Evolutionary conservation across 2,113 vertebrate species (phyloP).

Genomic region (Paratilapia polleni): DNA sequence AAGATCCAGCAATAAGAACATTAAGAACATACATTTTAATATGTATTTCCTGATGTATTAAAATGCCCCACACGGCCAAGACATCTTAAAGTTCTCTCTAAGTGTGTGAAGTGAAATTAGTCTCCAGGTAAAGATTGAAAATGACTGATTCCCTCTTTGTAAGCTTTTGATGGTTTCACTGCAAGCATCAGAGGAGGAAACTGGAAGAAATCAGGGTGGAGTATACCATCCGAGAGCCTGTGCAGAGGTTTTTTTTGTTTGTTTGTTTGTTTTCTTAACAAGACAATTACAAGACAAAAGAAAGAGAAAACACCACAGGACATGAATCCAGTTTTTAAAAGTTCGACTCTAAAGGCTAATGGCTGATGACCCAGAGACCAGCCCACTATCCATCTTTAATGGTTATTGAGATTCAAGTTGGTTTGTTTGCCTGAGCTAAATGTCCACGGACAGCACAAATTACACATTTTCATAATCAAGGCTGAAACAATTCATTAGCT

Average conservation of each 20-base stretch:
- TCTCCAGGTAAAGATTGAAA: background rate
- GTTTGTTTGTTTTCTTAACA: background rate
- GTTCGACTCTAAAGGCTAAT: background rate
- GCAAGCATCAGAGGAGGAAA: no score
- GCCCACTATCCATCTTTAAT: background rate
- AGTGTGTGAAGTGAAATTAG: background rate
- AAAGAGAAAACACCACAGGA: background rate
- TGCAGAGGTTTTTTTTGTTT: background rate
- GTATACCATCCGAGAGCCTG: background rate
- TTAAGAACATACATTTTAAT: no score
- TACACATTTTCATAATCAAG: slow-evolving; percentile 45
- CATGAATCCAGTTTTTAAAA: background rate
- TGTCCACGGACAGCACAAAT: slow-evolving; percentile 7
- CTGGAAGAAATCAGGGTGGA: background rate
- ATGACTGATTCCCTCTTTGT: no score
- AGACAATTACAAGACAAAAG: background rate
- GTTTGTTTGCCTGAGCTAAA: background rate
- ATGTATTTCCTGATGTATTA: background rate
- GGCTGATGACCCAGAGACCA: background rate
- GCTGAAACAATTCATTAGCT: slow-evolving; percentile 57
- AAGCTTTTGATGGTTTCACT: background rate
- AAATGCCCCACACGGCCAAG: background rate
- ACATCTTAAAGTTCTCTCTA: background rate
- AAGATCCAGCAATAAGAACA: background rate
- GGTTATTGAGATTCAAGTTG: background rate